Evolutionary conservation across 2,888 invertebrate species (phyloP), one percentile per base, ranked within the genome.

Genomic region (Matsumyia berberina): DNA sequence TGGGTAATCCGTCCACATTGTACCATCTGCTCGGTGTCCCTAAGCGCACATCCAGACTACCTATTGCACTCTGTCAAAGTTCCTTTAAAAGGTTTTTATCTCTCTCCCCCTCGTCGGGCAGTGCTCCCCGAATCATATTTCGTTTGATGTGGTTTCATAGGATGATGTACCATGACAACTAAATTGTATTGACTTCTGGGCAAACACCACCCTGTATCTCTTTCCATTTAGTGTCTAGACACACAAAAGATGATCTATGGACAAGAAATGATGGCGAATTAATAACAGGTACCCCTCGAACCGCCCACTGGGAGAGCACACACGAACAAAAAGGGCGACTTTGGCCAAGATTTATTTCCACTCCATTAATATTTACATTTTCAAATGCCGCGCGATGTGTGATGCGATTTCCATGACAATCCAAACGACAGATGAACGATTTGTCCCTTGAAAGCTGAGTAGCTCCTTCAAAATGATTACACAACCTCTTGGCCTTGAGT

Each of bases 91-190:
- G 78, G 72, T 73, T 83, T 83, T 62, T 6, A 5, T 39, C 39
- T 11, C 49, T 33, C 39, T 15, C 19, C 29, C 4, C 12, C 5
- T n/a, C n/a, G n/a, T n/a, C n/a, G n/a, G n/a, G n/a, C n/a, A n/a
- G n/a, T n/a, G n/a, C n/a, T 15, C 29, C 44, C 12, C 15, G 42
- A 42, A 57, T 53, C 35, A 37, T 15, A 15, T n/a, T 44, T 66
- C 77, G 66, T 82, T 79, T 83, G 83, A 83, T 83, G 83, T 67
- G 83, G 83, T 73, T 79, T 62, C 79, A 79, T 73, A 78, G 73
- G 72, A 83, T 73, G 78, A 73, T 73, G 60, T 58, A 49, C 83
- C 73, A 69, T 83, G 83, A 83, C 83, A 83, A 83, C 83, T 62
- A 73, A 83, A 83, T 83, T 79, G 57, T 73, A 79, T 83, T 73